Base-by-base conservation (phyloP, 2,888 invertebrate species). In the Tineola bisselliella region DNA sequence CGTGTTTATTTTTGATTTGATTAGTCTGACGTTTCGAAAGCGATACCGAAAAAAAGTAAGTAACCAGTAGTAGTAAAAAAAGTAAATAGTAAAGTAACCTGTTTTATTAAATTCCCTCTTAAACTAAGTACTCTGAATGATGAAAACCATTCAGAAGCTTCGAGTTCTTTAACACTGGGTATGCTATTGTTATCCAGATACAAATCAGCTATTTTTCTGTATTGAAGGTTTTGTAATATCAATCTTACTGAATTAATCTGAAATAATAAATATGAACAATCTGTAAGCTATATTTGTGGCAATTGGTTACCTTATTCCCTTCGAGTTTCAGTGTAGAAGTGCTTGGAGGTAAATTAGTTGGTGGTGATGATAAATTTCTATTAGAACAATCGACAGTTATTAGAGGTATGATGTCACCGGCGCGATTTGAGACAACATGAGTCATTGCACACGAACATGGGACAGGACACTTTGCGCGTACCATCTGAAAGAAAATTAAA, bases 71-170 rank as follows among this genome's bases (percentile, higher is more conserved):
- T n/a, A n/a, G n/a, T n/a, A n/a, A n/a, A n/a, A n/a, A n/a, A n/a
- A n/a, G n/a, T 11, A 11, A n/a, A 52, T 52, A 12, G 19, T n/a
- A n/a, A n/a, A n/a, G n/a, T 30, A 75, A 94, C 94, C 87, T 93
- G 91, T 60, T 89, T 88, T 54, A 95, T 73, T 68, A 88, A 84
- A 74, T 95, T 96, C 48, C 91, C 91, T 52, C 90, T 88, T 33
- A 96, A 84, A 69, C 93, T 94, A n/a, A 95, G 81, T 2, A 93
- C 89, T 60, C 94, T 88, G 72, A 95, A 95, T 60, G 91, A 89
- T 31, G 90, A 88, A 65, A 95, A 88, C 94, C 94, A 96, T 68
- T 91, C 89, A 0, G 93, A 90, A 15, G 92, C 93, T 70, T 95
- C 95, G 61, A 95, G 75, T 65, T 88, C 82, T 62, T 84, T 84